Evolutionary conservation across 2,113 vertebrate species (phyloP), one percentile per base, ranked within the genome.

Genomic region (Menura novaehollandiae): DNA sequence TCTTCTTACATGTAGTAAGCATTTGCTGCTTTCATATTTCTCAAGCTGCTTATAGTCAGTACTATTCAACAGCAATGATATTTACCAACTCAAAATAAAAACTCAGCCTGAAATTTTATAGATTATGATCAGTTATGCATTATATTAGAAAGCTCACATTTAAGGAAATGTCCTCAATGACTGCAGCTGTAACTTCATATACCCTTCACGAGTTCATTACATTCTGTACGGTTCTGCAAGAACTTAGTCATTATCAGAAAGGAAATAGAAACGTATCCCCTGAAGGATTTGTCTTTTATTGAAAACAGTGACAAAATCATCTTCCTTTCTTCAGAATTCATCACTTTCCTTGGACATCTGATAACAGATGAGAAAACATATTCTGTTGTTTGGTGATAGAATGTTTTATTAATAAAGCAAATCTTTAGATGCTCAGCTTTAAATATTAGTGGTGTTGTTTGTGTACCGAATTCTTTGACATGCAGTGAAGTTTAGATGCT

Each of bases 201-300:
- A 63, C 7, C 77, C 49, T 83, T 81, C 71, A 89, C 46, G 8
- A 89, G 20, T 52, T 93, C 55, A 58, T 81, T 78, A 43, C 66
- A 88, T 69, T 85, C 74, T 83, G 49, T 19, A 46, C 7, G 15
- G 46, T 27, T 85, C 24, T 80, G n/a, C 26, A 64, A 88, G 46
- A 62, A 47, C 8, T 59, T 77, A 56, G 41, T 43, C 55, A 62
- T 80, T 86, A 85, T 69, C 67, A 90, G 52, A 68, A 64, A 79
- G 24, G 71, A 93, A 91, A 78, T 21, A 59, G 84, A 86, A 94
- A 73, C 8, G 5, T 76, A 88, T 58, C 44, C 81, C 85, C 75
- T 79, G 35, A 85, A 72, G 64, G 52, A 73, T 88, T 47, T 76
- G 71, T 47, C 67, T 85, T 72, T 83, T 93, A 77, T 73, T 91